Conservation (phyloP, 64 coral and sea anemone species). For the Pachyseris speciosa region DNA sequence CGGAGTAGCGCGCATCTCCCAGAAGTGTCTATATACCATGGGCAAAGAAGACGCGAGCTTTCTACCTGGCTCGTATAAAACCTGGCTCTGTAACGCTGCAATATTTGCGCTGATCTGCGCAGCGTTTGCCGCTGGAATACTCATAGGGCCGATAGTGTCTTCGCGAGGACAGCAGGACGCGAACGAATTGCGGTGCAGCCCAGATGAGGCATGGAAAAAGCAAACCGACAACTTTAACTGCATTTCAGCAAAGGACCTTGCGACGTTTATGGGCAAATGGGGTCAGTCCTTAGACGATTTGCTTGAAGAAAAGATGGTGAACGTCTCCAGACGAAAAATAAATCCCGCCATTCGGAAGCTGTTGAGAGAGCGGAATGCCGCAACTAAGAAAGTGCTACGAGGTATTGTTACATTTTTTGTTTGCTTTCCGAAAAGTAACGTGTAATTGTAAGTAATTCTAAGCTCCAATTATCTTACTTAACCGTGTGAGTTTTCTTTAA, state of each 20-base stretch:
- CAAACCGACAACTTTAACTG: not conserved
- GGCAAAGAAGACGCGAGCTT: not conserved
- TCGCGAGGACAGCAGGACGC: not conserved
- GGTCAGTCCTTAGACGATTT: not conserved
- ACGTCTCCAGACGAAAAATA: not conserved
- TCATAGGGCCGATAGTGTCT: conserved; percentile 10
- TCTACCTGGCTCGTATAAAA: not conserved
- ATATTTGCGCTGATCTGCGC: conserved; percentile 24
- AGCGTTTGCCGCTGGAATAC: conserved; percentile 12
- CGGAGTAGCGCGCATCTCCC: not conserved
- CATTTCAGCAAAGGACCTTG: not conserved
- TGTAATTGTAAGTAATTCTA: not conserved
- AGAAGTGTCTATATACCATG: not conserved
- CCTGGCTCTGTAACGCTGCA: conserved; percentile 20
- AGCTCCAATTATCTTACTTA: not conserved
- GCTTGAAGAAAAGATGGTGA: conserved; percentile 18
- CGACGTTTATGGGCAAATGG: not conserved
- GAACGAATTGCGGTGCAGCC: not conserved
- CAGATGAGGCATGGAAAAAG: not conserved
- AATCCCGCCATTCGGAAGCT: conserved; percentile 1
- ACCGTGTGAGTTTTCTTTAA: not conserved
- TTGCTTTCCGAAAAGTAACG: not conserved
- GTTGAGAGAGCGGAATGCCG: not conserved
- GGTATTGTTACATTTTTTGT: not conserved
- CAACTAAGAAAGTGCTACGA: conserved; percentile 1